phyloP scores from a whole-genome alignment of 1,140 invertebrate species.

The Drosophila athabasca region DNA sequence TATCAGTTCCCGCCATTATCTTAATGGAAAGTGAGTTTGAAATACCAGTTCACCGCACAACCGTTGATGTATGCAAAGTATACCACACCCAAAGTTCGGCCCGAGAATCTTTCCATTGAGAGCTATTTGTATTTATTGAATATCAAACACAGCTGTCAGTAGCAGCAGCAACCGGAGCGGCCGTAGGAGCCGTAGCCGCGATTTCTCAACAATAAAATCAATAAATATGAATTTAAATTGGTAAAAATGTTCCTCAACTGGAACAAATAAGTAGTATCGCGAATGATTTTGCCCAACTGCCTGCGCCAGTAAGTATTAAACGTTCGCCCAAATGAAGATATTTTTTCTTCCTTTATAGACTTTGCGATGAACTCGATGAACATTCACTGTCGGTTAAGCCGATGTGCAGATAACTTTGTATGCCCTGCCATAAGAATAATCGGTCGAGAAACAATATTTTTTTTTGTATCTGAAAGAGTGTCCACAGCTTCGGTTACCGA shows the following conservation, averaged over 20 bases:
- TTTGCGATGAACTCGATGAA: no score
- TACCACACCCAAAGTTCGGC: slow-evolving; percentile 34
- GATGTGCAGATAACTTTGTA: no score
- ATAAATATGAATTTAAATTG: slow-evolving; percentile 57
- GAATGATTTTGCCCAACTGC: slow-evolving; percentile 38
- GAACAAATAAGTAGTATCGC: slow-evolving; percentile 50
- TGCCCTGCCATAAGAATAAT: no score
- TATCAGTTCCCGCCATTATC: slow-evolving; percentile 16
- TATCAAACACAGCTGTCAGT: slow-evolving; percentile 25
- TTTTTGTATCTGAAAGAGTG: no score
- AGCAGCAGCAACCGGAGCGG: no score
- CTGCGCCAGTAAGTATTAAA: slow-evolving; percentile 58
- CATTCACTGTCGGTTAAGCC: no score
- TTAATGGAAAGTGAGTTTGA: slow-evolving; percentile 1
- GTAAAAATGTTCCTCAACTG: slow-evolving; percentile 20
- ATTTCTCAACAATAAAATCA: slow-evolving; percentile 39
- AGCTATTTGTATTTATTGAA: slow-evolving; percentile 30
- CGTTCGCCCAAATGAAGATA: no score
- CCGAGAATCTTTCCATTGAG: not conserved
- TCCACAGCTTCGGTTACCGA: no score
- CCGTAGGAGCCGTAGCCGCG: not conserved
- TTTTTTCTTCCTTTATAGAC: no score
- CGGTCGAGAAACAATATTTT: slow-evolving; percentile 17
- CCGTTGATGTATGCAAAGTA: not conserved
- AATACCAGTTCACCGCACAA: not conserved